Base-by-base conservation (phyloP, 37 sponge, comb jelly and placozoan species). In the Hexactinellida sp. region DNA sequence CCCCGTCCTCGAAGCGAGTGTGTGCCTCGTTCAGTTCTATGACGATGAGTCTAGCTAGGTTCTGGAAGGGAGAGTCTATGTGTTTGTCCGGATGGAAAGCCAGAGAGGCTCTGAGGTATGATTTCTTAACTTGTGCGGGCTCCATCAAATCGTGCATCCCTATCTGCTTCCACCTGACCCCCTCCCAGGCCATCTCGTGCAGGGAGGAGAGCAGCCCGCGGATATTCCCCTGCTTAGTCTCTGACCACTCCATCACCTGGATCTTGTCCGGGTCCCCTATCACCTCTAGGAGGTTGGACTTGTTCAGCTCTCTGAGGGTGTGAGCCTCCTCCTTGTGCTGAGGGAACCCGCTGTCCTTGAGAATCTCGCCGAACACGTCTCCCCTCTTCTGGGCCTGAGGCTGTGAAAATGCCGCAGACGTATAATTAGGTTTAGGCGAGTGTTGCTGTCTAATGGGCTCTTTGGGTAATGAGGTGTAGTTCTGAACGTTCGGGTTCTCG, bases 51-150 rank as follows among this genome's bases (percentile, higher is more conserved):
- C 91, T 84, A 38, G 95, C 95, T 36, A 97, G 87, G 16, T 86
- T 92, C 52, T 93, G 95, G 41, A 94, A 91, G 16, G 88, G 86
- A 47, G 38, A 51, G 21, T 89, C 88, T 24, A 84, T 55, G 54
- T 87, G 84, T 85, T 97, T 97, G 84, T 97, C 99, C 36, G 99
- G 99, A 89, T 97, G 99, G 13, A 95, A 91, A 39, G 89, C 89
- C 30, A 95, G 90, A 39, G 94, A 95, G 0, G 99, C 99, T 37
- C 89, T 95, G 28, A 92, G 85, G 90, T 91, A 97, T 82, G 54
- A 84, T 38, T 93, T 93, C 87, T 91, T 71, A 0, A 95, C 95
- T 84, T 95, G 91, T 34, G 90, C 89, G 37, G 95, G 88, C 35
- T 95, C 89, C 34, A 97, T 63, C 38, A 97, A 85, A 38, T 95